Conservation (phyloP, 2,113 vertebrate genomes). For the Motacilla alba region DNA sequence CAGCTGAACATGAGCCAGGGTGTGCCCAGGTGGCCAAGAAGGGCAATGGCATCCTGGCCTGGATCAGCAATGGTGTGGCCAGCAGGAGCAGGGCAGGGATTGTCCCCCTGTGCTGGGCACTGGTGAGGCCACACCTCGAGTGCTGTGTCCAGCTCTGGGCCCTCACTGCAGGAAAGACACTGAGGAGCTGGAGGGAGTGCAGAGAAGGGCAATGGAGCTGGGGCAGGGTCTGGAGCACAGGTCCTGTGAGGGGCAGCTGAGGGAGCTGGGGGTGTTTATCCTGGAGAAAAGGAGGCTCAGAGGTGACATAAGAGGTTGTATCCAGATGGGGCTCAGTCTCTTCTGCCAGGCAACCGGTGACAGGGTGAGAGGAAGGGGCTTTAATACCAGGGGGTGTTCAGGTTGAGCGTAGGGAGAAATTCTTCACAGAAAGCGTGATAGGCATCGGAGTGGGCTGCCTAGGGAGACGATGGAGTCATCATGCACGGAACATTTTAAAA, state of each 20-base stretch:
- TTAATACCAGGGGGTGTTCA: rapidly evolving
- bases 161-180: neutral
- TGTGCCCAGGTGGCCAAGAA: neutral
- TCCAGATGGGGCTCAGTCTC: neutral
- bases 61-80: neutral
- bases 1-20: neutral
- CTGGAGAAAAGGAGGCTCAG: neutral
- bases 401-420: neutral
- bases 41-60: neutral
- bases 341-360: neutral
- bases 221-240: neutral
- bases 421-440: neutral
- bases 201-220: neutral
- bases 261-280: neutral
- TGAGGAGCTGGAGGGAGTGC: neutral
- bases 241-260: neutral
- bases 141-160: neutral
- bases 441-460: neutral
- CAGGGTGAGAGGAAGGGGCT: neutral
- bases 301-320: too few relatives aligned
- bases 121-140: neutral
- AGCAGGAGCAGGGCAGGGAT: neutral
- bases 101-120: neutral
- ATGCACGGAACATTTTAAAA: neutral
- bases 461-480: neutral